phyloP scores from a whole-genome alignment of 2,113 vertebrate species.

The Boulengeromyrus knoepffleri region DNA sequence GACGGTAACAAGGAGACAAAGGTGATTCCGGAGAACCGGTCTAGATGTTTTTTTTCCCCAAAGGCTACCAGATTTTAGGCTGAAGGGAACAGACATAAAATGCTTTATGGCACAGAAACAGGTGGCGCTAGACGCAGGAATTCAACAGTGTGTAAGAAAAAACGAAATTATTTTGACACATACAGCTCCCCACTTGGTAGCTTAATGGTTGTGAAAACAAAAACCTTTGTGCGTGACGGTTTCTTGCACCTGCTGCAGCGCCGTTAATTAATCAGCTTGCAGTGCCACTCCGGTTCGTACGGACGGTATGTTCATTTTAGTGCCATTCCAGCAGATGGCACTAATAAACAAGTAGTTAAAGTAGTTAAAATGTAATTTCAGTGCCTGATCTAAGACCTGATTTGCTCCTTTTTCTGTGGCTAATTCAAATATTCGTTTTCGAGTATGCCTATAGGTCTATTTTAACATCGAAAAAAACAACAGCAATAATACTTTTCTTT shows the following conservation, averaged over 20 bases:
- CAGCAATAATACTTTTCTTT: background rate
- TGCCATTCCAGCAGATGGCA: slow-evolving; percentile 43
- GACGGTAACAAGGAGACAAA: background rate
- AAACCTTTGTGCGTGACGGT: background rate
- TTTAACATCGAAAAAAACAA: background rate
- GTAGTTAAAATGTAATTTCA: background rate
- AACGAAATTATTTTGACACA: background rate
- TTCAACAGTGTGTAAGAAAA: background rate
- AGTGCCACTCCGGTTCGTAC: background rate
- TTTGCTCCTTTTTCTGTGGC: background rate
- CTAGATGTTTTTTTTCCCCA: background rate
- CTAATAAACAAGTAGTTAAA: slow-evolving; percentile 23
- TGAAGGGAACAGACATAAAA: background rate
- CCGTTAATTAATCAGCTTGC: background rate
- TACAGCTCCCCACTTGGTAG: background rate
- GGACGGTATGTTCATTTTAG: background rate
- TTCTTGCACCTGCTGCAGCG: background rate
- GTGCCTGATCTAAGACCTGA: background rate
- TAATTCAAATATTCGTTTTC: background rate
- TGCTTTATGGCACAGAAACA: background rate
- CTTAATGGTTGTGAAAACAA: background rate
- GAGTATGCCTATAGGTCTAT: background rate
- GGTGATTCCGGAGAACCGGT: background rate
- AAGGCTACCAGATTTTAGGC: background rate
- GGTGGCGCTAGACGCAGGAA: background rate